Percentiles rank a stretch among this genome's conserved stretches.
Conservation (phyloP, 2,888 invertebrate species). For the Strigamia transsilvanica region DNA sequence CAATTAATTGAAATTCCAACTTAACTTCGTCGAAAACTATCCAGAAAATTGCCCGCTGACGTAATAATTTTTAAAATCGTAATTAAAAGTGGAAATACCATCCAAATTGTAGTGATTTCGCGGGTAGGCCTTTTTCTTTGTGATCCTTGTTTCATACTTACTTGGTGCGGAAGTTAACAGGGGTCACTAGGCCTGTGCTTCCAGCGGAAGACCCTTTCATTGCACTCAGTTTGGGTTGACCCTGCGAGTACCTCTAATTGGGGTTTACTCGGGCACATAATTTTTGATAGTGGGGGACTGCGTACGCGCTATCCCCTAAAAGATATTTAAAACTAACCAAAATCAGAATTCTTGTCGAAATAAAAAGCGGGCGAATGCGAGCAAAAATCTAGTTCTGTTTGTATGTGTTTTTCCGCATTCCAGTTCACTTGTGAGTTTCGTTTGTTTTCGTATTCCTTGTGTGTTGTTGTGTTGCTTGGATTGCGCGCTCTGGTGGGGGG, state of each 20-base stretch:
- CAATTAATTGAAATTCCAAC: neutral
- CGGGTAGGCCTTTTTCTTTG: neutral
- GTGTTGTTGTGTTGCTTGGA: no score
- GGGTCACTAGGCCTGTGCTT: slow-evolving; percentile 9
- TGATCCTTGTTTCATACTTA: slow-evolving; percentile 31
- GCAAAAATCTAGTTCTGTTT: no score
- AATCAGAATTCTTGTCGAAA: neutral
- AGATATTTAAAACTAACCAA: neutral
- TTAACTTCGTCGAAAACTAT: no score
- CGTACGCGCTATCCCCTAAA: slow-evolving; percentile 40
- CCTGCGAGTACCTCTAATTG: slow-evolving; percentile 42
- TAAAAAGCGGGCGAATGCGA: no score
- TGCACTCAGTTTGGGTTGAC: slow-evolving; percentile 26
- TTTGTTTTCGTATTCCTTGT: no score
- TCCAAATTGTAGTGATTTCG: neutral
- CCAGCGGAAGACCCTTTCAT: slow-evolving; percentile 32
- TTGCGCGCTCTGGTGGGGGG: no score
- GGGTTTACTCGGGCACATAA: slow-evolving; percentile 40
- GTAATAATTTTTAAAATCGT: neutral
- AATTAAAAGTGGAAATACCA: neutral
- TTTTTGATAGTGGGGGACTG: slow-evolving; percentile 42
- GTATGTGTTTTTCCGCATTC: neutral
- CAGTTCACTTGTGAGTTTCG: neutral
- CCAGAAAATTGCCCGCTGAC: no score
- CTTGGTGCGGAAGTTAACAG: slow-evolving; percentile 38